Evolutionary conservation across 1,140 invertebrate species (phyloP), one percentile per base, ranked within the genome.

Genomic region (Lucilia sericata): DNA sequence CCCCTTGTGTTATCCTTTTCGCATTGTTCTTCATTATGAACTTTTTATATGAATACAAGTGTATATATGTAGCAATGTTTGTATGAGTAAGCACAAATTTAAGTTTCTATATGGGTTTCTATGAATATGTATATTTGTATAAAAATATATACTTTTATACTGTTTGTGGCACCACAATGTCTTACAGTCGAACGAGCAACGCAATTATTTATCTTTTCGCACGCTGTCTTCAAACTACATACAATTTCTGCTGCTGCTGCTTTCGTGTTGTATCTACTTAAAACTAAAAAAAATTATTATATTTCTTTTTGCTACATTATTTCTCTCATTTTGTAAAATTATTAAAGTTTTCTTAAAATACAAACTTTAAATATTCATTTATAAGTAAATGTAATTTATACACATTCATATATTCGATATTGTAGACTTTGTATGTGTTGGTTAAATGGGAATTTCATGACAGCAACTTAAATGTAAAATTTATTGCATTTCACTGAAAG

Each of bases 151-250:
- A 25, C 0, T 42, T n/a, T 82, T 21, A 30, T n/a, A 30, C 60
- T 49, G 65, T 36, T 65, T 55, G 42, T 75, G 82, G 82, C 82
- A 83, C 82, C 82, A 83, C 82, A 83, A 83, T 65, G 82, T 83
- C 82, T 83, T 75, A 25, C 65, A 75, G 34, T 83, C 70, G 19
- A 83, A 36, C 49, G 25, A 74, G 70, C 82, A 83, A 83, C 30
- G 70, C 82, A 83, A 83, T 83, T 83, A 83, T 83, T 83, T 74
- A 83, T 83, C 82, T 83, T 83, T 49, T 82, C 81, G 21, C 81
- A 55, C 55, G 49, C 19, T 65, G 51, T 82, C 25, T 42, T 19
- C 13, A 42, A 42, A 42, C n/a, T n/a, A n/a, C n/a, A 7, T 42
- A 42, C 42, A 2, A 10, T 10, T 10, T 0, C 42, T 7, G 10